phyloP scores from a whole-genome alignment of 2,797 vertebrate genomes.

The Orientallactaga sibirica region DNA sequence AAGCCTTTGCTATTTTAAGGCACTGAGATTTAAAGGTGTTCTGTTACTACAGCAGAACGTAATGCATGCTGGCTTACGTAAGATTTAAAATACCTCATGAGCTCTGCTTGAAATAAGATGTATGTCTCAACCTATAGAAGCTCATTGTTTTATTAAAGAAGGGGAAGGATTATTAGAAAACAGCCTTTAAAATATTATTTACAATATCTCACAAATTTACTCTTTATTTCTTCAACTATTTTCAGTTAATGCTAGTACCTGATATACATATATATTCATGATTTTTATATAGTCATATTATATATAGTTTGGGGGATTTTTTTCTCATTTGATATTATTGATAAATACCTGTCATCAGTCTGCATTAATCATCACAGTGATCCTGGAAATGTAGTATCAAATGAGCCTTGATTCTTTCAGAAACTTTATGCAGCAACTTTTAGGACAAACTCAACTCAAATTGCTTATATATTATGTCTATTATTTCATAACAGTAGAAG shows the following conservation, averaged over 20 bases:
- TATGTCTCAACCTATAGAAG: neutral
- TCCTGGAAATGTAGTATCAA: neutral
- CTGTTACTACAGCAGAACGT: slow-evolving; percentile 11
- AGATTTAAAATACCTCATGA: slow-evolving; percentile 38
- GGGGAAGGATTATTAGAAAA: neutral
- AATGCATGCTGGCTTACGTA: neutral
- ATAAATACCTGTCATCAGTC: neutral
- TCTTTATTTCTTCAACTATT: slow-evolving; percentile 20
- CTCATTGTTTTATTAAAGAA: slow-evolving; percentile 1
- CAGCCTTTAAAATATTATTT: slow-evolving; percentile 39
- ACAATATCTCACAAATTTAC: slow-evolving; percentile 6
- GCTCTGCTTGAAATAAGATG: neutral
- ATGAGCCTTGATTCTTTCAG: slow-evolving; percentile 58
- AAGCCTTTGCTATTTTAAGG: neutral
- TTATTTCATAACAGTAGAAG: neutral
- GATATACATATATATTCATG: neutral
- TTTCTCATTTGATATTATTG: slow-evolving; percentile 52
- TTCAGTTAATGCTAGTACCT: slow-evolving; percentile 8
- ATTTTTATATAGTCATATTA: neutral
- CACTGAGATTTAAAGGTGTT: neutral
- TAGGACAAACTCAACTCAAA: slow-evolving; percentile 6
- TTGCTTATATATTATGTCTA: too few relatives aligned
- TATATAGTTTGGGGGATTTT: neutral
- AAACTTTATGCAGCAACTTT: neutral
- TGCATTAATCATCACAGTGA: neutral